Evolutionary conservation across 1,140 invertebrate genomes (phyloP), one percentile per base, ranked within the genome.

Genomic region (Euwallacea fornicatus): DNA sequence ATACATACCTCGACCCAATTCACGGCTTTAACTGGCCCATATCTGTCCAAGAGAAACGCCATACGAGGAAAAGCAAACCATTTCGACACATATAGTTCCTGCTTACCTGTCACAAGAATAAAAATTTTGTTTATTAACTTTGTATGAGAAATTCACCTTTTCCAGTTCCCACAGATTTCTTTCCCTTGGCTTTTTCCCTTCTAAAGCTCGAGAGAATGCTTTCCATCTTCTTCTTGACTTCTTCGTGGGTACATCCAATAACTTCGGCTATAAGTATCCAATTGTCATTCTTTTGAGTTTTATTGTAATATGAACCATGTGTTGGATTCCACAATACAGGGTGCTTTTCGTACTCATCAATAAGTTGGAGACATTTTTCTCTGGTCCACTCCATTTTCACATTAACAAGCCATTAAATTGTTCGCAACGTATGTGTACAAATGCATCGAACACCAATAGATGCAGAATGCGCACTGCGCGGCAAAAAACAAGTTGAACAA

Each of bases 211-310:
- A n/a, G 7, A 69, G 44, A 15, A 69, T 9, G 11, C 21, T 43
- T 43, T 63, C 60, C 68, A 69, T 69, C 59, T 69, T 69, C 56
- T 62, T 63, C 59, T 69, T 69, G 10, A 54, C 59, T n/a, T 62
- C 60, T 6, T 42, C 46, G 44, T n/a, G 16, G 44, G 33, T 41
- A 42, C 68, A 13, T 55, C 54, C 13, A 55, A 69, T 54, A 54
- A 42, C 41, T 53, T 69, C 13, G 3, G 33, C 47, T 13, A 69
- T 55, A 6, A 15, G 47, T 9, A 7, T 55, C 68, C 68, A 69
- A 13, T 58, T 60, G 42, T 62, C 68, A 62, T 42, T 21, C 43
- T 63, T 63, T 56, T 63, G 62, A 10, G 53, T 62, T 69, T 69
- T 62, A 43, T 69, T 69, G 8, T 54, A 43, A 43, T 69, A 69